phyloP scores from a whole-genome alignment of 2,113 vertebrate genomes.

The Platichthys flesus region DNA sequence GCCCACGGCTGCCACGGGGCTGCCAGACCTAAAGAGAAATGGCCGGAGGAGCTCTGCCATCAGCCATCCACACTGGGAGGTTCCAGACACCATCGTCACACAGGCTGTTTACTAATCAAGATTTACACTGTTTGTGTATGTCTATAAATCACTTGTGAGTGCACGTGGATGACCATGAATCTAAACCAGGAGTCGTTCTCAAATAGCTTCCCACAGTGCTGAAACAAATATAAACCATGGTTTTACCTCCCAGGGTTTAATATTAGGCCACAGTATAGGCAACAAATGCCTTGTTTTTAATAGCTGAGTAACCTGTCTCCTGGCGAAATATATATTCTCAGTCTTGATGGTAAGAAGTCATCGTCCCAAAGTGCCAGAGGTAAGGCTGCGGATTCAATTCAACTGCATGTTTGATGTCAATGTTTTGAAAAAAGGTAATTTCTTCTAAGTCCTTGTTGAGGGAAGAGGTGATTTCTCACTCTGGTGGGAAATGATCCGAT shows the following conservation, averaged over 20 bases:
- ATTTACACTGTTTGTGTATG: constrained; percentile 48
- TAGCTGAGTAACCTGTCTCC: no score
- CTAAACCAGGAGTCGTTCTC: constrained; percentile 41
- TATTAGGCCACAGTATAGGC: constrained; percentile 9
- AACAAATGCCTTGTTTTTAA: constrained; percentile 34
- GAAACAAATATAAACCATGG: constrained; percentile 5
- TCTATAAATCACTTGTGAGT: constrained; percentile 58
- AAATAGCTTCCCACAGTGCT: constrained; percentile 59
- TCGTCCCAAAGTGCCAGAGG: no score
- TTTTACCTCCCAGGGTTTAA: constrained; percentile 39
- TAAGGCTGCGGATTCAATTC: no score
- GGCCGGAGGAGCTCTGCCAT: constrained; percentile 46
- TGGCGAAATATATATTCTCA: no score
- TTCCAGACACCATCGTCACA: constrained; percentile 34
- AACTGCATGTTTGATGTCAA: no score
- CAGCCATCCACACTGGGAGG: constrained; percentile 40
- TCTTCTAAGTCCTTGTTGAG: not conserved
- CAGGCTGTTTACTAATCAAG: constrained; percentile 57
- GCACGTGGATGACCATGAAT: constrained; percentile 60
- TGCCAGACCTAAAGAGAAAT: constrained; percentile 62
- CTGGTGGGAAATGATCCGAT: constrained; percentile 15
- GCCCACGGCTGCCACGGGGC: constrained; percentile 47
- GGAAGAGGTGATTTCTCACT: constrained; percentile 13
- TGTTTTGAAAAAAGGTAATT: no score
- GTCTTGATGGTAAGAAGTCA: no score